These are phyloP conservation scores for Ectropis grisescens DNA, from an alignment of 1,140 invertebrate species.

Conservation along the genomic window DNA sequence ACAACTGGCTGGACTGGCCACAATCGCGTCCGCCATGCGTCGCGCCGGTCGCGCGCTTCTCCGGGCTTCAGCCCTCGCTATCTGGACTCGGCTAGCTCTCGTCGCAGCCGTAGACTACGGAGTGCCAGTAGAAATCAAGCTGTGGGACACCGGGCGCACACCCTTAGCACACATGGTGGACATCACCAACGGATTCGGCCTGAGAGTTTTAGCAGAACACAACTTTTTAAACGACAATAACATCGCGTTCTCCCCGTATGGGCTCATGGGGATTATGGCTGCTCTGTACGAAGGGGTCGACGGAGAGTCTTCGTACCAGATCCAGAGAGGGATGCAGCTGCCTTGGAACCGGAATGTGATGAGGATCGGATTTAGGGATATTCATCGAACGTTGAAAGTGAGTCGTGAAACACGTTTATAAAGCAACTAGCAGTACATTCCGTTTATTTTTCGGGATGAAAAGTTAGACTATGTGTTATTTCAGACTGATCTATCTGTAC, in stretches of 20 bases:
- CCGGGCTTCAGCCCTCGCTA: conserved; percentile 7
- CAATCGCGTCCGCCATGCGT: conserved; percentile 36
- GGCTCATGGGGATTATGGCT: conserved; percentile 80
- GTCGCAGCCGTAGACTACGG: conserved; percentile 27
- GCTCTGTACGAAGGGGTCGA: conserved; percentile 83
- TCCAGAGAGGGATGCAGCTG: conserved; percentile 75
- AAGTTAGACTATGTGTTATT: no score
- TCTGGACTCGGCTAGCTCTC: conserved; percentile 18
- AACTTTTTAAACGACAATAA: conserved; percentile 80
- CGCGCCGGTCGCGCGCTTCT: conserved; percentile 27
- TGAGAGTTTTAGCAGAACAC: conserved; percentile 78
- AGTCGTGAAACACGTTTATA: conserved; percentile 33
- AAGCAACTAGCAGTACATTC: no score
- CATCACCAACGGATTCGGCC: conserved; percentile 80
- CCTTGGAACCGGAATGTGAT: conserved; percentile 79
- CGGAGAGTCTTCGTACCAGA: conserved; percentile 77
- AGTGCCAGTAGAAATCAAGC: conserved; percentile 51
- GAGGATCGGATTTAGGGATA: conserved; percentile 83
- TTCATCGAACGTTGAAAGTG: conserved; percentile 81
- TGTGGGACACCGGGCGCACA: conserved; percentile 50
- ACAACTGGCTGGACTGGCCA: conserved; percentile 17
- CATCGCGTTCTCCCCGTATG: conserved; percentile 87
- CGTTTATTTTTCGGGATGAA: no score
- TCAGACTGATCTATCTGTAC: no score
- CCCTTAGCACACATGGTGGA: conserved; percentile 83